Base-by-base conservation (phyloP, 2,797 vertebrate genomes). In the Ctenopoma kingsleyae region DNA sequence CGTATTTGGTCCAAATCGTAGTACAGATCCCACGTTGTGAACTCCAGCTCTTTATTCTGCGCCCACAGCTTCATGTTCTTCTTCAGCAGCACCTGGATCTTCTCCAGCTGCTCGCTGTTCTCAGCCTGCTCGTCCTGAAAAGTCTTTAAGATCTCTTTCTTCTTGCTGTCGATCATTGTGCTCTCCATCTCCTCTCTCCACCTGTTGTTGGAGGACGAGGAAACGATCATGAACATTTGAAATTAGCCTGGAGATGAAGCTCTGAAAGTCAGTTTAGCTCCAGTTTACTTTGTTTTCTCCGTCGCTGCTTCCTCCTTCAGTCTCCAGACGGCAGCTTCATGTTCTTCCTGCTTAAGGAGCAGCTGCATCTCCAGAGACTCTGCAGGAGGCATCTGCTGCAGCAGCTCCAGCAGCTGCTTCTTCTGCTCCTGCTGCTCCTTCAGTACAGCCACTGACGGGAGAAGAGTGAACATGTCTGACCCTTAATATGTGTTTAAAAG, bases 91-190 rank as follows among this genome's bases (percentile, higher is more conserved):
- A 36, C 7, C 17, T 27, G 0, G 0, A 67, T n/a, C 2, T 35
- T 0, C 53, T 12, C 2, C 23, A 32, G 0, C 13, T 30, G 5
- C 48, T 44, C 5, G 0, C 2, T 2, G 7, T 55, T 40, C 53
- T 16, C 12, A 10, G 5, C 17, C 4, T 40, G 38, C 48, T 72
- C 60, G 49, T 63, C 8, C 22, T 58, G 0, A 4, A 64, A 11
- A 4, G 23, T 10, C 3, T 4, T 3, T 0, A 15, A 6, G 6
- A 46, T 5, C 8, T 25, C 0, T 3, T 0, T 8, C 25, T 20
- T 0, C 1, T 67, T 1, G 2, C 2, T 1, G 3, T 1, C 3
- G 0, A 20, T 3, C n/a, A 8, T 19, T 0, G 1, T 2, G 0
- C 16, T 1, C 38, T 30, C 1, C 2, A 1, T 3, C 3, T 25